phyloP scores from a whole-genome alignment of 1,140 invertebrate genomes.

The Bombus sylvicola region DNA sequence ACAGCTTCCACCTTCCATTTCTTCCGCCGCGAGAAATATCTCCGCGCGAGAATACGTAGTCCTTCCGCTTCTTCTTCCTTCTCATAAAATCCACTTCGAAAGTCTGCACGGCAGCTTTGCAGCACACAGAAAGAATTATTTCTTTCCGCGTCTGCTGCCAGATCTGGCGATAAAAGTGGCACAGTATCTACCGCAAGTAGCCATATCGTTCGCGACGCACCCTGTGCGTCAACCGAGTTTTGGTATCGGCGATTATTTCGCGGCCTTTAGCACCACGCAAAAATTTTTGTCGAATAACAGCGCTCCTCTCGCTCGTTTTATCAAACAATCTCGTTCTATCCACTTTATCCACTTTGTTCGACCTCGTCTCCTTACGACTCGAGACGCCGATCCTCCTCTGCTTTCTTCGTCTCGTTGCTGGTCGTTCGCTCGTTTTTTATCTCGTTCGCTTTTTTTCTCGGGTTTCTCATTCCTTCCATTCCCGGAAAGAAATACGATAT shows the following conservation, averaged over 20 bases:
- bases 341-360: background rate
- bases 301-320: background rate
- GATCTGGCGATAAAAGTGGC: conserved; percentile 27
- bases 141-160: background rate
- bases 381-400: background rate
- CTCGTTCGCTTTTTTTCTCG: background rate
- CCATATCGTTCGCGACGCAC: background rate
- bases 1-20: background rate
- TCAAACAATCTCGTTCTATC: conserved; percentile 35
- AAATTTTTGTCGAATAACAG: background rate
- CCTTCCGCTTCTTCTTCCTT: background rate
- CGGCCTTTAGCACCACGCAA: too few species aligned
- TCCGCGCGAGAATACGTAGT: too few species aligned
- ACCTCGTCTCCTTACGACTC: background rate
- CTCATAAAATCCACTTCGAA: background rate
- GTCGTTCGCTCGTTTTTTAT: background rate
- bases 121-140: background rate
- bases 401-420: background rate
- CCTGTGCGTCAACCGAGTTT: background rate
- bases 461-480: too few species aligned
- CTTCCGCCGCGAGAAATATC: background rate
- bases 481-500: conserved; percentile 15
- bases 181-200: conserved; percentile 5
- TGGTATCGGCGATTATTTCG: conserved; percentile 2
- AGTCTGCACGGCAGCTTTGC: background rate